Base-by-base conservation (phyloP, 2,797 vertebrate species). In the Gymnoscopelus microlampas region DNA sequence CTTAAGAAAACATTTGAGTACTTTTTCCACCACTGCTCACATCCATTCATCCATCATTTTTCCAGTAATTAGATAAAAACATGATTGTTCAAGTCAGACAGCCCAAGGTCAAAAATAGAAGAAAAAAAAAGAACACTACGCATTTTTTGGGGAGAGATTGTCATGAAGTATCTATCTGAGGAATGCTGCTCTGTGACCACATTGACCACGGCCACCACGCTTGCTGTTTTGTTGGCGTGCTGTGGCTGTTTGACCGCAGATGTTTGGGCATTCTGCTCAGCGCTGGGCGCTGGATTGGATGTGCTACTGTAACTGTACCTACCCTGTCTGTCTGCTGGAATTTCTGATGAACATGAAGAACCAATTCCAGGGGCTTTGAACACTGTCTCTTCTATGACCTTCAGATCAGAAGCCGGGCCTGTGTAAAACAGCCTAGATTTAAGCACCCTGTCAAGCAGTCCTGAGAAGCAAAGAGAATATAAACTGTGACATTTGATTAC, bases 381-480 rank as follows among this genome's bases (percentile, higher is more conserved):
- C 4, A 8, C 49, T 5, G 48, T 10, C 26, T 26, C 19, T 14
- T 19, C 24, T 24, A 3, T 55, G 59, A 44, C 35, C 54, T 53
- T 44, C 39, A 44, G 39, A 44, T 44, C 35, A 14, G 32, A 13
- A 15, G 0, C 32, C 54, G 23, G 60, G 11, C 49, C 56, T 32
- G 53, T 44, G 62, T 23, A 67, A 74, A 56, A 56, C 69, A 39
- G 56, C 15, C 48, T 14, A 32, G 39, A 65, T 39, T 68, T 54
- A 75, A 80, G 76, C 72, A 66, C 56, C 58, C 51, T 55, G 54
- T 69, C 65, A 76, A 53, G 12, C 60, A 14, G 32, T 44, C 39
- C 39, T 44, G 39, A 44, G 9, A 44, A 76, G 32, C 60, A 32
- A 74, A 78, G 54, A 9, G 49, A 56, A 49, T 60, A 65, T 50